Conservation (phyloP, 2,888 invertebrate species). For the Athrips mouffetella region DNA sequence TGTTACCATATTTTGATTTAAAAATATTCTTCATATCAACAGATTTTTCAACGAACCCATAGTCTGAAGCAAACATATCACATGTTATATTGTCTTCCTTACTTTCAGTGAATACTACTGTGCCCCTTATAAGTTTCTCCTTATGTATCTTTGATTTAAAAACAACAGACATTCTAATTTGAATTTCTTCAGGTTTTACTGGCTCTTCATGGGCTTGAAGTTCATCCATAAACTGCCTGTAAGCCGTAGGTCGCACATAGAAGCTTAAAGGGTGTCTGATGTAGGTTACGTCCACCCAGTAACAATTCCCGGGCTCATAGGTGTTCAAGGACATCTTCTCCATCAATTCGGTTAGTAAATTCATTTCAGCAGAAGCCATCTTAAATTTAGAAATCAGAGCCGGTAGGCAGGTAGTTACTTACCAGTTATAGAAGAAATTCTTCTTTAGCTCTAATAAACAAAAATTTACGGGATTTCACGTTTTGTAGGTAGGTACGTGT, state of each 20-base stretch:
- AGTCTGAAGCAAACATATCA: slow-evolving; percentile 35
- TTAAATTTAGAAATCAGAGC: no score
- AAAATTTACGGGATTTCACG: no score
- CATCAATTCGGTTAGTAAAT: no score
- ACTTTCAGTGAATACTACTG: slow-evolving; percentile 19
- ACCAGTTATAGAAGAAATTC: no score
- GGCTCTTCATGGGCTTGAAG: slow-evolving; percentile 16
- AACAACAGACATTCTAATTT: slow-evolving; percentile 16
- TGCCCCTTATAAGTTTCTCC: slow-evolving; percentile 21
- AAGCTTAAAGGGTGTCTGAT: slow-evolving; percentile 31
- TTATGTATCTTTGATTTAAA: slow-evolving; percentile 24
- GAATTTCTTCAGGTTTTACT: slow-evolving; percentile 7
- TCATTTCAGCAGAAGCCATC: no score
- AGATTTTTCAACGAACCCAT: slow-evolving; percentile 31
- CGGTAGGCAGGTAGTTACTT: no score
- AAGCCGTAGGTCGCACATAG: slow-evolving; percentile 28
- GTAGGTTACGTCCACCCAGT: slow-evolving; percentile 32
- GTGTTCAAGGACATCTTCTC: slow-evolving; percentile 11
- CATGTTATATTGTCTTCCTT: slow-evolving; percentile 14
- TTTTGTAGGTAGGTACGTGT: no score
- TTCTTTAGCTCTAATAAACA: no score
- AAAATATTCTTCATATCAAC: slow-evolving; percentile 23
- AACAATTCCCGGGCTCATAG: slow-evolving; percentile 15
- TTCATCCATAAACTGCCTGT: slow-evolving; percentile 22
- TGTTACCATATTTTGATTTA: background rate